phyloP scores from a whole-genome alignment of 2,888 invertebrate species.

The Sminthurides aquaticus region DNA sequence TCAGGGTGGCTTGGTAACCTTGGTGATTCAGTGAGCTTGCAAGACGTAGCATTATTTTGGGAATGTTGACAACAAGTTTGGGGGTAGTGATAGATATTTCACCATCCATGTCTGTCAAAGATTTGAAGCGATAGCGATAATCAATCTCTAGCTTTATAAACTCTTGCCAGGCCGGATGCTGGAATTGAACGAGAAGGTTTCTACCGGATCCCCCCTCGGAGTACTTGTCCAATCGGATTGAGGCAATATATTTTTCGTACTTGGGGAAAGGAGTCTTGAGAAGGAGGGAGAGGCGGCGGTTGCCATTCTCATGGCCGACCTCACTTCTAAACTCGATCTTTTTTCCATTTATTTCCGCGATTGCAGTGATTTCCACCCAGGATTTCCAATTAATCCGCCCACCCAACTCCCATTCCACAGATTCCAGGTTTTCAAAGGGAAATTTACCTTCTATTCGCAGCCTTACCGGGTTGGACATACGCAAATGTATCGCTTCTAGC shows the following conservation, averaged over 20 bases:
- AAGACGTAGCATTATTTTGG: constrained; percentile 34
- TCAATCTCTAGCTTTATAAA: constrained; percentile 42
- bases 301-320: constrained; percentile 30
- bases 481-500: constrained; percentile 25
- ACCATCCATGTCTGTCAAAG: constrained; percentile 38
- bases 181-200: constrained; percentile 42
- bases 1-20: constrained; percentile 37
- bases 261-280: constrained; percentile 43
- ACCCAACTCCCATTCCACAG: constrained; percentile 33
- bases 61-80: constrained; percentile 32
- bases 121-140: constrained; percentile 40
- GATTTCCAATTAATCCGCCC: constrained; percentile 30
- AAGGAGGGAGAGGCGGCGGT: constrained; percentile 31
- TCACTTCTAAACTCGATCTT: constrained; percentile 39
- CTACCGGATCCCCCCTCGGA: constrained; percentile 40
- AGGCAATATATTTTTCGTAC: constrained; percentile 41
- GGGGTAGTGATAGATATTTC: constrained; percentile 42
- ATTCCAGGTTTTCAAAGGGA: constrained; percentile 19
- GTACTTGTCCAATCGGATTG: constrained; percentile 39
- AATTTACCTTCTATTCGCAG: constrained; percentile 17
- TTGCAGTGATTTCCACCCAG: constrained; percentile 29
- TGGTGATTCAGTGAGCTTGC: constrained; percentile 35
- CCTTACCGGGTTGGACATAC: constrained; percentile 26
- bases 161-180: constrained; percentile 39
- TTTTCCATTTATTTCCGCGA: constrained; percentile 40